Conservation (phyloP, 2,797 vertebrate genomes). For the Alectoris magna region DNA sequence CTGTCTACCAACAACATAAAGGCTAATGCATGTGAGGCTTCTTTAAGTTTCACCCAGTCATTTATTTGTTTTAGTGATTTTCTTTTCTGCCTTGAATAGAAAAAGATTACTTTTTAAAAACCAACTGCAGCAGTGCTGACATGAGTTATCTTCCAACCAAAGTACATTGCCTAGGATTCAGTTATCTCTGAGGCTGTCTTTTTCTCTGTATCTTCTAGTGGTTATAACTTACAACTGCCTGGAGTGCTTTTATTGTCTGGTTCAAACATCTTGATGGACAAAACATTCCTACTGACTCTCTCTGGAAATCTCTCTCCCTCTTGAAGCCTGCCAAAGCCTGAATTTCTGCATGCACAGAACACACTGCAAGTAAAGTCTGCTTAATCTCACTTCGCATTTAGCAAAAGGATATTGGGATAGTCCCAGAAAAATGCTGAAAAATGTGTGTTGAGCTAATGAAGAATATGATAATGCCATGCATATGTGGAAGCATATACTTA, state of each 20-base stretch:
- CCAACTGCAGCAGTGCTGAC: conserved; percentile 17
- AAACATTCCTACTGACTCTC: conserved; percentile 53
- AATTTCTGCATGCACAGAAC: background rate
- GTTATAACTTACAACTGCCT: conserved; percentile 70
- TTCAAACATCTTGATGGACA: conserved; percentile 64
- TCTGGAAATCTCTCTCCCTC: background rate
- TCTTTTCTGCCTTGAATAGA: conserved; percentile 42
- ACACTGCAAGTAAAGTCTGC: background rate
- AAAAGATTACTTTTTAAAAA: conserved; percentile 66
- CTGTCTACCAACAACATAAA: conserved; percentile 51
- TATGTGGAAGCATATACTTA: background rate
- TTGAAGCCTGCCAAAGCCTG: background rate
- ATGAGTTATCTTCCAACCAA: conserved; percentile 53
- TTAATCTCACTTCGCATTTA: conserved; percentile 44
- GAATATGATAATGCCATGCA: background rate
- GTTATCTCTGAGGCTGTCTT: conserved; percentile 52
- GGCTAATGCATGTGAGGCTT: conserved; percentile 12
- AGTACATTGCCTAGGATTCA: conserved; percentile 55
- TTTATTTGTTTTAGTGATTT: conserved; percentile 60
- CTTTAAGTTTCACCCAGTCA: conserved; percentile 23
- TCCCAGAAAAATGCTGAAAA: background rate
- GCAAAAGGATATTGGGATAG: background rate
- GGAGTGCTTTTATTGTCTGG: conserved; percentile 58
- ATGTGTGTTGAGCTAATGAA: background rate
- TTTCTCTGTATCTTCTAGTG: conserved; percentile 39